Percentiles rank a stretch among this genome's conserved stretches.
Evolutionary conservation across 1,140 invertebrate species (phyloP).

Genomic region (Micrasema longulum): DNA sequence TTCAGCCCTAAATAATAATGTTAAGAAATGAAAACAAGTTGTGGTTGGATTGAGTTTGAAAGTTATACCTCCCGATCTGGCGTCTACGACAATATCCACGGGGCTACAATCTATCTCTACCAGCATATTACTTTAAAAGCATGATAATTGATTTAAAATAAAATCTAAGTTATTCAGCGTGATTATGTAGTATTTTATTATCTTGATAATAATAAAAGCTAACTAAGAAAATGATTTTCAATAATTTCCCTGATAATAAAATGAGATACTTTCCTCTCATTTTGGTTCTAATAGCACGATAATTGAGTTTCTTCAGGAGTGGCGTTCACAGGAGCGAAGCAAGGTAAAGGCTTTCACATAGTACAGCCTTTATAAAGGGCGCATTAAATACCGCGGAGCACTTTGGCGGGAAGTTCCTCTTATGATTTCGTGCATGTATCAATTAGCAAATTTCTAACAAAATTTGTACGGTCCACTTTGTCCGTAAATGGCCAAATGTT

Average conservation of each 20-base stretch:
- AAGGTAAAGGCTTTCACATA: constrained; percentile 39
- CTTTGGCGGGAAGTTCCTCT: constrained; percentile 23
- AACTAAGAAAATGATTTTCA: background rate
- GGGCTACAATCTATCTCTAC: too few species aligned
- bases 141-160: too few species aligned
- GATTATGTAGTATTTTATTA: too few species aligned
- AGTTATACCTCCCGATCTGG: too few species aligned
- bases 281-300: constrained; percentile 48
- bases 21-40: too few species aligned
- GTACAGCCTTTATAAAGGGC: constrained; percentile 37
- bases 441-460: constrained; percentile 32
- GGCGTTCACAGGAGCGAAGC: background rate
- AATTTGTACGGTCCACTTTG: constrained; percentile 32
- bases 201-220: too few species aligned
- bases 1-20: too few species aligned
- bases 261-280: constrained; percentile 17
- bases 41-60: too few species aligned
- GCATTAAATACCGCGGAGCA: constrained; percentile 47
- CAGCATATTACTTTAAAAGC: too few species aligned
- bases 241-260: background rate
- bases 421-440: constrained; percentile 34
- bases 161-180: too few species aligned
- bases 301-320: constrained; percentile 50
- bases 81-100: too few species aligned
- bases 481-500: constrained; percentile 12